Evolutionary conservation across 2,113 vertebrate genomes (phyloP).

Genomic region (Spilogale gracilis): DNA sequence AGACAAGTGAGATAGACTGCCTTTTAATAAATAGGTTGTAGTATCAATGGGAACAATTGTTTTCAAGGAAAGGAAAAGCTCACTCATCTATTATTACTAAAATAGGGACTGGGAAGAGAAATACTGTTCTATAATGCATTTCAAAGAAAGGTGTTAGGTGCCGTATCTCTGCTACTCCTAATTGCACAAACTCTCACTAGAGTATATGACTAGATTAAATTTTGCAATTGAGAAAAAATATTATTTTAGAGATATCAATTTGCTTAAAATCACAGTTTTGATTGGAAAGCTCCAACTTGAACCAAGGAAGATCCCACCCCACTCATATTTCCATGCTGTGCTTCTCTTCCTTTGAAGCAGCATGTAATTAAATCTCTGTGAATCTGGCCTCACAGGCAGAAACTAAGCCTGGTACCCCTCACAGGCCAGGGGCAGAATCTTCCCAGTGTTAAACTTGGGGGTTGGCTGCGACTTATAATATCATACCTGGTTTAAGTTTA

Average conservation of each 20-base stretch:
- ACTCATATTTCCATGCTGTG: too few species aligned
- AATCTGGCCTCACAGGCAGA: background rate
- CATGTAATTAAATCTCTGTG: background rate
- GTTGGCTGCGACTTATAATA: background rate
- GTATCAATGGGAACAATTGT: background rate
- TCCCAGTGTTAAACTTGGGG: background rate
- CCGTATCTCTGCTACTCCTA: background rate
- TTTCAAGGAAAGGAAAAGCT: background rate
- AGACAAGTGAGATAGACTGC: background rate
- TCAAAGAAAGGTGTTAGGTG: background rate
- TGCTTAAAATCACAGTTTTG: background rate
- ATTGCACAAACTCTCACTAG: background rate
- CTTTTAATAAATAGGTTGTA: background rate
- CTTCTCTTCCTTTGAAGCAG: background rate
- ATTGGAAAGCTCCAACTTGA: background rate
- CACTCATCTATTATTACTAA: background rate
- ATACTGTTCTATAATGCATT: background rate
- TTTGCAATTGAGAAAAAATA: background rate
- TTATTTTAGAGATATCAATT: slow-evolving; percentile 9
- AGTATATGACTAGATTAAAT: background rate
- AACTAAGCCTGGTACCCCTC: background rate
- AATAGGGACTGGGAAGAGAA: background rate
- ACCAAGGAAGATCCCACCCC: background rate
- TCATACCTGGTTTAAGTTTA: background rate
- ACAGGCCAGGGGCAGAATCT: background rate